Conservation (phyloP, 2,888 invertebrate genomes). For the Dynastes hyllus region DNA sequence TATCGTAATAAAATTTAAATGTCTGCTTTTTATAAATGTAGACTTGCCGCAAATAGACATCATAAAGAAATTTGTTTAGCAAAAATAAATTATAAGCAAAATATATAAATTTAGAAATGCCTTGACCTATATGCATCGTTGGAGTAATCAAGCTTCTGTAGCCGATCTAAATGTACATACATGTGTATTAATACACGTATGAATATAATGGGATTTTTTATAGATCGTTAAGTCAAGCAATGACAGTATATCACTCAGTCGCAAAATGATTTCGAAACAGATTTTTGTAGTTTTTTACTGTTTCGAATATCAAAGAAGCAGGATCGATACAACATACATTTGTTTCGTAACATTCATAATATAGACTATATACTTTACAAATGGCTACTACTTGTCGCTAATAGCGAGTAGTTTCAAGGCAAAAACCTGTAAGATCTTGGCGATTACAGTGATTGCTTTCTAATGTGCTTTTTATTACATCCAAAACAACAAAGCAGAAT, state of each 20-base stretch:
- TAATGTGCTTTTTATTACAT: neutral
- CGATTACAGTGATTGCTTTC: neutral
- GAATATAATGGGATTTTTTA: constrained; percentile 9
- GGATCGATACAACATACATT: no score
- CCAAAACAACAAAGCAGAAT: neutral
- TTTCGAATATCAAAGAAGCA: no score
- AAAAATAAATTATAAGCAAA: constrained; percentile 28
- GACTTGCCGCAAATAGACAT: neutral
- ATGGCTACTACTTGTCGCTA: no score
- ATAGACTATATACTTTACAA: no score
- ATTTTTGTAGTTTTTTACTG: no score
- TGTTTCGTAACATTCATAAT: no score
- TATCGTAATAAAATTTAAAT: neutral
- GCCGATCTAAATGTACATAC: neutral
- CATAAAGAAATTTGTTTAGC: constrained; percentile 16
- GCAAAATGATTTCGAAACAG: no score
- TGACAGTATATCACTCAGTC: neutral
- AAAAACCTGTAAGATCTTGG: neutral
- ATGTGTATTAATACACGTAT: neutral
- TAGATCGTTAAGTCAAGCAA: neutral
- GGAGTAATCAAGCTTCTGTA: constrained; percentile 4
- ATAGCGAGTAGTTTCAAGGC: no score
- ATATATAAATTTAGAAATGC: constrained; percentile 27
- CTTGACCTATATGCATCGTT: constrained; percentile 40
- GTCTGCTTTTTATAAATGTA: neutral